Evolutionary conservation across 2,113 vertebrate species (phyloP), one percentile per base, ranked within the genome.

Genomic region (Antechinus flavipes): DNA sequence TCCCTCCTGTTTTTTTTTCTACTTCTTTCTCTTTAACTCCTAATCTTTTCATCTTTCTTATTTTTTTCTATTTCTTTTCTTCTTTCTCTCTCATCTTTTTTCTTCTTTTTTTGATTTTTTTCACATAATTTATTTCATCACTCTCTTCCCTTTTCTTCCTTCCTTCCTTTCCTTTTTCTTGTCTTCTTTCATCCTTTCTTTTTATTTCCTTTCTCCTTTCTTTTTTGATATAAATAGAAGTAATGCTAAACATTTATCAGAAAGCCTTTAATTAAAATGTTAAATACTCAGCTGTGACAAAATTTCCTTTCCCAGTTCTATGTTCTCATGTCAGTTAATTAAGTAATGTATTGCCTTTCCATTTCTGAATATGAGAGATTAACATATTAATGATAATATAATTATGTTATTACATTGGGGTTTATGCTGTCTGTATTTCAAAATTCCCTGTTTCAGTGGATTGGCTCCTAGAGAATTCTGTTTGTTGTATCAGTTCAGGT

Each of bases 181-280:
- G 24, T 8, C 23, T 53, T n/a, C 90, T 50, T 11, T 46, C 94
- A 52, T 35, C 90, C 49, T 56, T 22, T 16, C 8, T 30, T 89
- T 89, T 89, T 0, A 0, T 10, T 68, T 93, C 93, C 8, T 93
- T 54, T 53, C 84, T 0, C 3, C 19, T 54, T 35, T 76, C 25
- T 16, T 54, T 54, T 52, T 89, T 30, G 10, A 92, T 93, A 95
- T 93, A 96, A 97, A 97, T 42, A 93, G 95, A 97, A 97, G 55
- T 19, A 76, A 90, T 46, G 96, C 55, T 97, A 98, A 98, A 96
- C 97, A 98, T 97, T 97, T 95, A 97, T 98, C 97, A 98, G 96
- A 98, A 98, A 2, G 92, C 89, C 55, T 98, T 98, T 98, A 98
- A 98, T 98, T 98, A 98, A 98, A 98, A 98, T 23, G 35, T 98